These are phyloP conservation scores for Panopea generosa DNA, from an alignment of 2,888 invertebrate species.

Conservation along the genomic window DNA sequence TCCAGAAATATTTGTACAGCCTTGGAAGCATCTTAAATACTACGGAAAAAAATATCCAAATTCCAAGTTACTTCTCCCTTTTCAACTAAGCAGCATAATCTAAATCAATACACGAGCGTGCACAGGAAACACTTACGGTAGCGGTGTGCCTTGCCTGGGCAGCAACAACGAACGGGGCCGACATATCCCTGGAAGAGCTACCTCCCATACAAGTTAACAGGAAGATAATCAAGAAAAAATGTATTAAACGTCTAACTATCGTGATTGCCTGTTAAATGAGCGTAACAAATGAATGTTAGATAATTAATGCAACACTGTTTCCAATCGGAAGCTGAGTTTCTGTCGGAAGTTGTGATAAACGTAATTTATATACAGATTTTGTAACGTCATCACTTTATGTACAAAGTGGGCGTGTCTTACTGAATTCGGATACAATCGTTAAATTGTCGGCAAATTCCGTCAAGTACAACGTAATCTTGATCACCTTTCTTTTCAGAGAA, in stretches of 20 bases:
- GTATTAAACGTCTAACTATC: background rate
- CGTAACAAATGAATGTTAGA: background rate
- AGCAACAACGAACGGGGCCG: constrained; percentile 69
- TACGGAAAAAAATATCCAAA: too few relatives aligned
- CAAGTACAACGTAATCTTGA: too few relatives aligned
- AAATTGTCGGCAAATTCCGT: too few relatives aligned
- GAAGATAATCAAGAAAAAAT: background rate
- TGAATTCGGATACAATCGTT: too few relatives aligned
- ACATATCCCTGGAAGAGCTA: constrained; percentile 76
- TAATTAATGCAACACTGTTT: constrained; percentile 39
- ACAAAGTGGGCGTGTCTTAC: background rate
- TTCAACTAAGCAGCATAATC: too few relatives aligned
- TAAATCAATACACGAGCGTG: too few relatives aligned
- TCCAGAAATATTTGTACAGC: too few relatives aligned
- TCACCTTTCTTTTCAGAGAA: too few relatives aligned
- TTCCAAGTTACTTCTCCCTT: too few relatives aligned
- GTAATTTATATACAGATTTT: constrained; percentile 21
- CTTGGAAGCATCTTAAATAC: too few relatives aligned
- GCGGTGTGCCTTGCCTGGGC: constrained; percentile 74
- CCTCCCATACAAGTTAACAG: constrained; percentile 76
- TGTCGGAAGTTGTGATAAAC: constrained; percentile 40
- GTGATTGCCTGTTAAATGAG: background rate
- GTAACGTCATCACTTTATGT: background rate
- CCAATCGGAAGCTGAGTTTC: constrained; percentile 25
- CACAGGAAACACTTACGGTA: constrained; percentile 72